phyloP scores from a whole-genome alignment of 2,888 invertebrate genomes.

The Drosophila longiperda region DNA sequence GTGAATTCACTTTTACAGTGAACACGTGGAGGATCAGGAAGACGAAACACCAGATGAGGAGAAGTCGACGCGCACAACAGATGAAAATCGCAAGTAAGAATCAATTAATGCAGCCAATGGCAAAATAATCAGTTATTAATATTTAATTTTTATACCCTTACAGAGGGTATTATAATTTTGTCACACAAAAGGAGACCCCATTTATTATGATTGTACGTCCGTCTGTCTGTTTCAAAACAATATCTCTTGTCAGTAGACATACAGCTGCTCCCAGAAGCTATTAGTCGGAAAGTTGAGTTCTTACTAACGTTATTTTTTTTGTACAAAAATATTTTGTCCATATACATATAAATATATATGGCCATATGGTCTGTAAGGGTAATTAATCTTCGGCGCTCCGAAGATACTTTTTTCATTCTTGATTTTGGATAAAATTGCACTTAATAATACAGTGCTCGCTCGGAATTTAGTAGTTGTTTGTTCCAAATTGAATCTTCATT shows the following conservation, averaged over 20 bases:
- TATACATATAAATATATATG: not conserved
- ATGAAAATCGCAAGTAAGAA: conserved; percentile 89
- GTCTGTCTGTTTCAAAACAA: not conserved
- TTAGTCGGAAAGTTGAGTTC: not conserved
- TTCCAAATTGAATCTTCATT: not conserved
- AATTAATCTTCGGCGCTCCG: conserved; percentile 1
- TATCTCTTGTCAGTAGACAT: not conserved
- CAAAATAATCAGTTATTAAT: conserved; percentile 1
- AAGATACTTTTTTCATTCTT: not conserved
- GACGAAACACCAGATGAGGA: conserved; percentile 90
- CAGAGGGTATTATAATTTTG: conserved; percentile 15
- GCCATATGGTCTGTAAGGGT: not conserved
- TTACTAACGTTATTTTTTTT: not conserved
- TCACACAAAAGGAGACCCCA: conserved; percentile 4
- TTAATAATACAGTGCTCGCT: not conserved
- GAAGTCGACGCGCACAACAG: conserved; percentile 88
- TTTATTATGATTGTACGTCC: not conserved
- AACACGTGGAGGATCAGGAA: conserved; percentile 86
- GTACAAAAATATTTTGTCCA: not conserved
- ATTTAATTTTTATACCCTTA: conserved; percentile 2
- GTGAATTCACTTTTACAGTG: conserved; percentile 56
- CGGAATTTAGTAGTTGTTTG: not conserved
- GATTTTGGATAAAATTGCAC: not conserved
- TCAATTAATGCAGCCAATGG: not conserved
- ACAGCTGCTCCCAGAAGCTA: not conserved